Evolutionary conservation across 2,888 invertebrate species (phyloP).

Genomic region (Drosophila ustulata): DNA sequence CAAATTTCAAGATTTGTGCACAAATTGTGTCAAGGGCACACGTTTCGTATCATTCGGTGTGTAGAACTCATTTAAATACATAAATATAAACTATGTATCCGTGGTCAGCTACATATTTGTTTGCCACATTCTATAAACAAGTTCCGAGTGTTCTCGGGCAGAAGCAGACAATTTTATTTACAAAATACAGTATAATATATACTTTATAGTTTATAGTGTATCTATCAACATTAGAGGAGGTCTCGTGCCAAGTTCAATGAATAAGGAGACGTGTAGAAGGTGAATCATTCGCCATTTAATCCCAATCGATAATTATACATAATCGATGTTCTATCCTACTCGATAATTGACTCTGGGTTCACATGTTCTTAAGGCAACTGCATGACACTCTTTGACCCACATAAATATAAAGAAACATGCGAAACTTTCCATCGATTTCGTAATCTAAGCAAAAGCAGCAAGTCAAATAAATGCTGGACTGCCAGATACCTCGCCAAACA

Average conservation of each 20-base stretch:
- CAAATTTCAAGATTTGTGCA: slow-evolving; percentile 1
- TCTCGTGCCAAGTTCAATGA: slow-evolving; percentile 67
- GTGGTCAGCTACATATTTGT: slow-evolving; percentile 11
- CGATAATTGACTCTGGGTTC: not conserved
- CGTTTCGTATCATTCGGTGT: slow-evolving; percentile 14
- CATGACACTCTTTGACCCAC: slow-evolving; percentile 51
- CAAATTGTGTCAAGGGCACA: slow-evolving; percentile 57
- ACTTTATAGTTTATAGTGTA: not conserved
- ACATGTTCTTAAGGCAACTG: slow-evolving; percentile 1
- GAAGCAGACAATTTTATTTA: slow-evolving; percentile 42
- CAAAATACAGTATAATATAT: slow-evolving; percentile 13
- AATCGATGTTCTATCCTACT: not conserved
- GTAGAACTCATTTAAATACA: slow-evolving; percentile 10
- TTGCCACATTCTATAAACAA: slow-evolving; percentile 48
- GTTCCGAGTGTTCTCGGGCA: slow-evolving; percentile 15
- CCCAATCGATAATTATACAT: not conserved
- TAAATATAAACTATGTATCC: slow-evolving; percentile 6
- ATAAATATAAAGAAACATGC: slow-evolving; percentile 26
- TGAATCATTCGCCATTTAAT: not conserved
- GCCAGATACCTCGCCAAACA: not conserved
- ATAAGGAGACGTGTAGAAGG: slow-evolving; percentile 9
- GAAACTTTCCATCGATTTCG: slow-evolving; percentile 69
- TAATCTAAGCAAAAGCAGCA: slow-evolving; percentile 46
- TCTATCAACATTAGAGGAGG: slow-evolving; percentile 32
- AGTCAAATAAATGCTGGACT: not conserved